Percentiles rank a stretch among this genome's conserved stretches.
Conservation (phyloP, 2,888 invertebrate genomes). For the Habrosyne pyritoides region DNA sequence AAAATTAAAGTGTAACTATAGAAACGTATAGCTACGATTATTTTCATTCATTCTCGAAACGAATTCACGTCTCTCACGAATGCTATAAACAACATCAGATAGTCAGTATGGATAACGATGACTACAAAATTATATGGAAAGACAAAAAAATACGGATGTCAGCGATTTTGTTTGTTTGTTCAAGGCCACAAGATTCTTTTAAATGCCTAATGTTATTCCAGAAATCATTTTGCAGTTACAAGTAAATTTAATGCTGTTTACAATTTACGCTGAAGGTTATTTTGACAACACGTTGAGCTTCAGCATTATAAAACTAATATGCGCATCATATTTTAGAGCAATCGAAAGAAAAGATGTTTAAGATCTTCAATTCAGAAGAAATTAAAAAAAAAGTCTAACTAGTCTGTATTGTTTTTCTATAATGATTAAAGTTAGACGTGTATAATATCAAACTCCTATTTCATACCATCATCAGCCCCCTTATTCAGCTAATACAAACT, state of each 20-base stretch:
- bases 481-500: no score
- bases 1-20: no score
- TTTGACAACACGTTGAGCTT: neutral
- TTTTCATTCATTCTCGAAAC: no score
- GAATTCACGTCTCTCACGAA: no score
- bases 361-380: no score
- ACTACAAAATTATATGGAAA: neutral
- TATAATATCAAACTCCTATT: no score
- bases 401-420: no score
- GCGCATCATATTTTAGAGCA: neutral
- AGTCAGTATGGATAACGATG: neutral
- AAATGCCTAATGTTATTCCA: neutral
- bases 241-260: conserved; percentile 1
- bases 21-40: no score
- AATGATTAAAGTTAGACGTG: no score
- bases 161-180: neutral
- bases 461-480: no score
- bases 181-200: neutral
- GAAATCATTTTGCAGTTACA: conserved; percentile 5
- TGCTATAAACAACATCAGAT: neutral
- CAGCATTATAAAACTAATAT: neutral
- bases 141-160: neutral
- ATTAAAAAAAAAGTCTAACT: no score
- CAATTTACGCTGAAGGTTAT: neutral
- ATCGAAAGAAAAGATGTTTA: no score